These are phyloP conservation scores for Thalassoma bifasciatum DNA, from an alignment of 2,113 vertebrate genomes.

Conservation along the genomic window DNA sequence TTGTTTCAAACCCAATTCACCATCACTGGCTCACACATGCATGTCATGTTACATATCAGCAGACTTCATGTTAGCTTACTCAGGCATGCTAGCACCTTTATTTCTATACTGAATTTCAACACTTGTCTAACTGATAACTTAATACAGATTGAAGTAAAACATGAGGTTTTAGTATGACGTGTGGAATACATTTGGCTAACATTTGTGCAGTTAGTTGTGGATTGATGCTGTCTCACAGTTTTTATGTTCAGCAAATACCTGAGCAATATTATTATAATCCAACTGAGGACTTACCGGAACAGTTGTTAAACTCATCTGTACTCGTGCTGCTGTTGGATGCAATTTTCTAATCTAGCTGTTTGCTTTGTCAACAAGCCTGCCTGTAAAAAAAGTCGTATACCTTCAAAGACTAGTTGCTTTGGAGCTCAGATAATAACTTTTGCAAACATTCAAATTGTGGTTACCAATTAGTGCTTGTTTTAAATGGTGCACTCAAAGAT, in stretches of 20 bases:
- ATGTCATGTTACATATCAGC: not conserved
- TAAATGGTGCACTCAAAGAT: constrained; percentile 10
- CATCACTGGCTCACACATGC: not conserved
- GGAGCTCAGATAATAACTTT: constrained; percentile 30
- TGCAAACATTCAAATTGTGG: constrained; percentile 31
- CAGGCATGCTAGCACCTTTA: no score
- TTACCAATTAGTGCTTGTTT: constrained; percentile 14
- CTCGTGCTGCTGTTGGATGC: constrained; percentile 18
- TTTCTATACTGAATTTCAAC: no score
- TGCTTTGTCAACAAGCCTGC: constrained; percentile 23
- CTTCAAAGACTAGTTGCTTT: constrained; percentile 8
- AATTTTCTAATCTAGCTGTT: not conserved
- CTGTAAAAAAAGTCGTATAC: constrained; percentile 26
- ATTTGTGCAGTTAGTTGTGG: not conserved
- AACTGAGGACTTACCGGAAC: not conserved
- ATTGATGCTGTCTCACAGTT: not conserved
- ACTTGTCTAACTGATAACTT: no score
- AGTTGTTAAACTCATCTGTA: constrained; percentile 34
- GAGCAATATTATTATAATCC: constrained; percentile 7
- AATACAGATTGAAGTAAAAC: no score
- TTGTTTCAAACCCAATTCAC: not conserved
- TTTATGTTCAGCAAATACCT: constrained; percentile 23
- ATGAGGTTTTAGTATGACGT: no score
- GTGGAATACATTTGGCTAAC: no score
- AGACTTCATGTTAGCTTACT: no score